Evolutionary conservation across 2,113 vertebrate species (phyloP), one percentile per base, ranked within the genome.

Genomic region (Delphinapterus leucas): DNA sequence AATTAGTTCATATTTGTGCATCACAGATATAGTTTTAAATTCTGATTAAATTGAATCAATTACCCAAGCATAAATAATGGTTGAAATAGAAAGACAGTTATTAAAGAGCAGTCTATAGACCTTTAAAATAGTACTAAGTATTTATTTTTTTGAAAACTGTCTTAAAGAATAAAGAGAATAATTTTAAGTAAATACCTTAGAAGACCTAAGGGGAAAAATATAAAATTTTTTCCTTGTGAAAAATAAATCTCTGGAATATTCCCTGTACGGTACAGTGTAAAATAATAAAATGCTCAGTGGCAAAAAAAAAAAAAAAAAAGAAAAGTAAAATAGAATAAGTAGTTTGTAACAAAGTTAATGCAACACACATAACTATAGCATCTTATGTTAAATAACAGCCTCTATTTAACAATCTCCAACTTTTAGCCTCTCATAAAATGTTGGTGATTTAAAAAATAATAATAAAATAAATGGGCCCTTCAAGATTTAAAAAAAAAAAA

Each of bases 131-230:
- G 5, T 73, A 60, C 33, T 53, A 74, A 60, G 2, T 76, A 61
- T 70, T 80, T 93, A 20, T 36, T 70, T 15, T 63, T 65, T 47
- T 33, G 60, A 77, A 53, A 76, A 68, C 31, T n/a, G 31, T 76
- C 60, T 85, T 83, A 87, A 88, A 92, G 53, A 77, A 87, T 76
- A 93, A 79, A 96, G 94, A 94, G 81, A 49, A 88, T 63, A 17
- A 26, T 96, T 97, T 31, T 73, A 97, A 97, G 33, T 41, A 92
- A 98, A 93, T 44, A n/a, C 20, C 88, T 88, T 38, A 85, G 61
- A 80, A 96, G 47, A 79, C 10, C 38, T 90, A 67, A 84, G 58
- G 47, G 36, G 92, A 49, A 70, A 88, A 87, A 63, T 31, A 20
- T 0, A 7, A 96, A 95, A 95, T 92, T 82, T 93, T 55, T 67